Conservation (phyloP, 2,113 vertebrate species). For the Oncorhynchus kisutch region DNA sequence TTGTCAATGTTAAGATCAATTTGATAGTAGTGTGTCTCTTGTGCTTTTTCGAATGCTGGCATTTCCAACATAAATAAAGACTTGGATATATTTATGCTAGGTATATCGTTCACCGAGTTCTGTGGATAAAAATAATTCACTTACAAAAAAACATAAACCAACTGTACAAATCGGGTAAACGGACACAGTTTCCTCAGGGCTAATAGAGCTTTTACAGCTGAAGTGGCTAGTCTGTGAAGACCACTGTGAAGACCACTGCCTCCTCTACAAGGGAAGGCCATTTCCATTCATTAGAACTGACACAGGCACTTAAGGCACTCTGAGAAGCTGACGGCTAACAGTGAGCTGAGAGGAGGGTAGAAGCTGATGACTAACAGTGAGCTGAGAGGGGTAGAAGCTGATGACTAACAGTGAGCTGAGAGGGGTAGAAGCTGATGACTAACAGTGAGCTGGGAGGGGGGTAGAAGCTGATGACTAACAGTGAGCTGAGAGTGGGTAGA, state of each 20-base stretch:
- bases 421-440: slow-evolving; percentile 64
- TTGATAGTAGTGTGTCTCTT: too few relatives aligned
- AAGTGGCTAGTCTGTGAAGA: slow-evolving; percentile 80
- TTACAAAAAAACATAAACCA: background rate
- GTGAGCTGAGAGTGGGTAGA: slow-evolving; percentile 51
- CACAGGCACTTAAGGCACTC: slow-evolving; percentile 84
- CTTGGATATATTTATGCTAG: too few relatives aligned
- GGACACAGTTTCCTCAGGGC: slow-evolving; percentile 59
- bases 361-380: slow-evolving; percentile 77
- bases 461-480: slow-evolving; percentile 73
- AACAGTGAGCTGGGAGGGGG: slow-evolving; percentile 65
- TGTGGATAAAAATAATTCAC: background rate
- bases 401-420: slow-evolving; percentile 76
- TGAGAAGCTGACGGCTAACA: slow-evolving; percentile 79
- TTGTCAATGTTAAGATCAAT: too few relatives aligned
- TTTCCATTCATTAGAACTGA: slow-evolving; percentile 89
- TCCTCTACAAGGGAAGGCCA: slow-evolving; percentile 76
- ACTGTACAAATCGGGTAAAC: background rate
- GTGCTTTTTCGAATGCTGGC: too few relatives aligned
- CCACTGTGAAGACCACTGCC: slow-evolving; percentile 70
- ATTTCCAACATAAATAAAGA: too few relatives aligned
- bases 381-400: slow-evolving; percentile 45
- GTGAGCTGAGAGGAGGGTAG: background rate
- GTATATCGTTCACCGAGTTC: background rate
- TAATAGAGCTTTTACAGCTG: slow-evolving; percentile 85